Percentiles rank a stretch among this genome's conserved stretches.
These are phyloP conservation scores for Thereva nobilitata DNA, from an alignment of 2,888 invertebrate species.

Conservation along the genomic window DNA sequence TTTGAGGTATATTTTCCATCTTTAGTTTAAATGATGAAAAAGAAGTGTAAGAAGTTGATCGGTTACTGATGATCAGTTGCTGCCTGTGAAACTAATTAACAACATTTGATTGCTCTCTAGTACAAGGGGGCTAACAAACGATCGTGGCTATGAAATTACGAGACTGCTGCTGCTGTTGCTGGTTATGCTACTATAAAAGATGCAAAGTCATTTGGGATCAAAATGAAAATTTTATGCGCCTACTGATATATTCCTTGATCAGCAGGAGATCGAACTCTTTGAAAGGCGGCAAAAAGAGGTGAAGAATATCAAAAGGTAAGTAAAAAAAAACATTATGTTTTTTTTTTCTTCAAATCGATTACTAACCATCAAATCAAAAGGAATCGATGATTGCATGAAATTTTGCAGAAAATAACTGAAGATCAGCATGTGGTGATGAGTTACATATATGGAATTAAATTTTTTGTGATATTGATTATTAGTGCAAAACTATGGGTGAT, in stretches of 20 bases:
- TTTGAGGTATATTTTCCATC: too few species aligned
- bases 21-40: too few species aligned
- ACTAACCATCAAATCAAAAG: conserved; percentile 3
- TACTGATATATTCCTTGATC: conserved; percentile 20
- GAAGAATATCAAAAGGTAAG: conserved; percentile 26
- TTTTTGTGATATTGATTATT: too few species aligned
- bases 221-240: conserved; percentile 28
- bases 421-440: conserved; percentile 4
- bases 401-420: conserved; percentile 22
- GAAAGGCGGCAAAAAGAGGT: conserved; percentile 26
- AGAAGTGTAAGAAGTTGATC: conserved; percentile 21
- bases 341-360: conserved; percentile 21
- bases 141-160: conserved; percentile 5
- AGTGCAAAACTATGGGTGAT: too few species aligned
- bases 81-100: conserved; percentile 38
- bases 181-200: neutral
- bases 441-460: too few species aligned
- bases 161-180: conserved; percentile 19
- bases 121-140: conserved; percentile 31
- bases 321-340: too few species aligned
- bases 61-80: conserved; percentile 32
- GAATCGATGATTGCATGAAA: conserved; percentile 1
- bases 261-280: conserved; percentile 32
- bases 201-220: conserved; percentile 30
- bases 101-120: conserved; percentile 33